Conservation (phyloP, 2,113 vertebrate species). For the Camelus dromedarius region DNA sequence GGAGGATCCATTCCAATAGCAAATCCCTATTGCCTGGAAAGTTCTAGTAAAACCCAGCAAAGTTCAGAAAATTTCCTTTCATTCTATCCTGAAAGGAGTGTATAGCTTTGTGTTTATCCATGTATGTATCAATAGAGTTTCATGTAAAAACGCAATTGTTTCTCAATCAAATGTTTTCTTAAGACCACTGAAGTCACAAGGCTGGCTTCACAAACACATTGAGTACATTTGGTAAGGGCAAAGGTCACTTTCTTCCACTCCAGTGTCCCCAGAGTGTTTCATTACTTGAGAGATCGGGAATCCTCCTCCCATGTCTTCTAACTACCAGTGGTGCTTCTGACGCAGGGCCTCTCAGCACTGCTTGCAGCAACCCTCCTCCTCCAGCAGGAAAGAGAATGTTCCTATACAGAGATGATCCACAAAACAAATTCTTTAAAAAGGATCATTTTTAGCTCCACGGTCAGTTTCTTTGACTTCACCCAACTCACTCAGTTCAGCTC, state of each 20-base stretch:
- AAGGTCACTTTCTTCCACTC: constrained; percentile 63
- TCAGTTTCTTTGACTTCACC: constrained; percentile 55
- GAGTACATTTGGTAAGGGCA: constrained; percentile 55
- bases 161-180: constrained; percentile 70
- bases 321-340: background rate
- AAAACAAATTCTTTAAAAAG: constrained; percentile 65
- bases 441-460: constrained; percentile 77
- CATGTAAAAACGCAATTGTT: constrained; percentile 22
- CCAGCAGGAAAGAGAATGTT: accelerated
- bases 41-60: constrained; percentile 39
- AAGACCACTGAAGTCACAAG: background rate
- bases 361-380: background rate
- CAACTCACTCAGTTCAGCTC: constrained; percentile 44
- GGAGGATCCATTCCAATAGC: background rate
- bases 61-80: constrained; percentile 3
- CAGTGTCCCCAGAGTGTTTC: constrained; percentile 28
- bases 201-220: constrained; percentile 27
- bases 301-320: constrained; percentile 56
- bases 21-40: constrained; percentile 25
- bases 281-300: constrained; percentile 50
- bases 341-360: background rate
- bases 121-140: background rate
- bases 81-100: background rate
- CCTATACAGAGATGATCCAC: background rate
- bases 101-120: background rate